These are phyloP conservation scores for Rambutsinella grinnellia DNA, from an alignment of 2,888 invertebrate genomes.

Conservation along the genomic window DNA sequence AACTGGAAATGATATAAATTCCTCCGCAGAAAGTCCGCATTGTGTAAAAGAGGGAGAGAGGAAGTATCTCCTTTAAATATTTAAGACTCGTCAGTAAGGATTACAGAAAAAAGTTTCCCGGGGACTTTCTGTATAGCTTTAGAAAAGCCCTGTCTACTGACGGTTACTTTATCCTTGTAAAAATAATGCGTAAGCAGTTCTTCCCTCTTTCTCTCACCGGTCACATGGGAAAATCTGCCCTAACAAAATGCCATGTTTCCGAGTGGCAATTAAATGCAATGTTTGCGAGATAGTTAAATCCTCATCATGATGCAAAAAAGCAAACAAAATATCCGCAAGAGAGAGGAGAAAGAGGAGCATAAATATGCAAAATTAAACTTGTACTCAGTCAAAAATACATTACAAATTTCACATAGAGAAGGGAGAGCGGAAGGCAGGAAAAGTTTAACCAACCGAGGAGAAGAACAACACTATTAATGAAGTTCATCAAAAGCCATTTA, in stretches of 20 bases:
- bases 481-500: conserved; percentile 18
- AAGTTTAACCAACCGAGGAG: neutral
- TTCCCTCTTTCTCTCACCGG: neutral
- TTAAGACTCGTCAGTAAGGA: conserved; percentile 33
- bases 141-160: too few species aligned
- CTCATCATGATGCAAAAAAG: neutral
- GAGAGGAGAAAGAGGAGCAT: neutral
- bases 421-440: neutral
- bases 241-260: neutral
- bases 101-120: conserved; percentile 27
- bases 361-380: too few species aligned
- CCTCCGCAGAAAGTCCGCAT: neutral
- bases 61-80: conserved; percentile 26
- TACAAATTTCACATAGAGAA: neutral
- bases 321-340: neutral
- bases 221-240: neutral
- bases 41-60: neutral
- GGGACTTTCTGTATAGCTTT: conserved; percentile 12
- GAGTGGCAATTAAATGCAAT: too few species aligned
- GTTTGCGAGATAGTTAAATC: neutral
- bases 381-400: neutral
- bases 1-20: neutral
- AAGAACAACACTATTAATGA: conserved; percentile 4
- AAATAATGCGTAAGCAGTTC: too few species aligned
- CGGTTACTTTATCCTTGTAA: too few species aligned